Conservation (phyloP, 1,140 invertebrate genomes). For the Drosophila santomea region DNA sequence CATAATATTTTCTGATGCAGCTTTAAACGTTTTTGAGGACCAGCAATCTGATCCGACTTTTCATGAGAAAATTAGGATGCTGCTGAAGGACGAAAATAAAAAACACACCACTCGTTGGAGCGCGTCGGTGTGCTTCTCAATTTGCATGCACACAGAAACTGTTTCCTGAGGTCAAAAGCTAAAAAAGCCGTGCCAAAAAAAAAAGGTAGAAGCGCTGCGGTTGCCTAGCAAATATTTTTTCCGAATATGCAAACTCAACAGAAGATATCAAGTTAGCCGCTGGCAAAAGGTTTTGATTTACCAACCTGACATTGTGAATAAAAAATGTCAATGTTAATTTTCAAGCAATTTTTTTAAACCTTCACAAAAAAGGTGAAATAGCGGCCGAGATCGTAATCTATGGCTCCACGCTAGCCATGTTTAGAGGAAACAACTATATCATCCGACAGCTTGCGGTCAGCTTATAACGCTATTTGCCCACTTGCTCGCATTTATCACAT, state of each 20-base stretch:
- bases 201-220: constrained; percentile 28
- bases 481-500: constrained; percentile 76
- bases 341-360: neutral
- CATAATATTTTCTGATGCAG: neutral
- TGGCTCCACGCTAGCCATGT: constrained; percentile 37
- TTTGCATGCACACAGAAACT: constrained; percentile 26
- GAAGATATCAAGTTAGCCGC: constrained; percentile 14
- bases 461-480: constrained; percentile 76
- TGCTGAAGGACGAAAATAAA: neutral
- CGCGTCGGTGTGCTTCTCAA: constrained; percentile 3
- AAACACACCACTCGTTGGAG: neutral
- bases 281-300: constrained; percentile 27
- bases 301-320: neutral
- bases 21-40: neutral
- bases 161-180: constrained; percentile 34
- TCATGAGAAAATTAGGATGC: neutral
- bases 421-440: constrained; percentile 38
- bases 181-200: constrained; percentile 18
- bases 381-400: constrained; percentile 5
- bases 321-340: constrained; percentile 4
- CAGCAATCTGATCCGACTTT: neutral
- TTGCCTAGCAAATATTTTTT: constrained; percentile 44
- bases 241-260: constrained; percentile 37
- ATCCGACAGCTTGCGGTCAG: constrained; percentile 66
- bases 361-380: neutral